These are phyloP conservation scores for Heliconius hortense DNA, from an alignment of 2,888 invertebrate species.

Conservation along the genomic window DNA sequence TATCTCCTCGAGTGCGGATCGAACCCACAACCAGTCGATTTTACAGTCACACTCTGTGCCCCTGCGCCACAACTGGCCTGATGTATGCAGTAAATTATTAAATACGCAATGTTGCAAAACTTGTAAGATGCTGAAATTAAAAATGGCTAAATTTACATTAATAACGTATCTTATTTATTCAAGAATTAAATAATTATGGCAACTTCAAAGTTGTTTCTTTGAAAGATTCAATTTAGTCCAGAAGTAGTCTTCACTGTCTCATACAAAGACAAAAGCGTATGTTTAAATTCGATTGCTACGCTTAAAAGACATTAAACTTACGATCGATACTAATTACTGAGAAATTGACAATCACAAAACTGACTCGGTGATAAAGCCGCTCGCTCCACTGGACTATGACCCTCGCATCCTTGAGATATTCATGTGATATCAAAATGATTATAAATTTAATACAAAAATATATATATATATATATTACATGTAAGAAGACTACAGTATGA, in stretches of 20 bases:
- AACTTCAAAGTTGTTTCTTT: neutral
- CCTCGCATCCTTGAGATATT: slow-evolving; percentile 47
- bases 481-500: slow-evolving; percentile 32
- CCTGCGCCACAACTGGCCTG: too few species aligned
- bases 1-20: too few species aligned
- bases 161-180: neutral
- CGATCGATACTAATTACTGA: slow-evolving; percentile 5
- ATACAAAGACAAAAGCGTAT: neutral
- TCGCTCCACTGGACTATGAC: slow-evolving; percentile 45
- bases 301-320: neutral
- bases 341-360: slow-evolving; percentile 16
- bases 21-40: too few species aligned
- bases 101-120: too few species aligned
- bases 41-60: too few species aligned
- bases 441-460: slow-evolving; percentile 39
- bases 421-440: slow-evolving; percentile 43
- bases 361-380: slow-evolving; percentile 23
- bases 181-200: neutral
- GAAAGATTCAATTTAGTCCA: neutral
- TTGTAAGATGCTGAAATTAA: too few species aligned
- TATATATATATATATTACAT: slow-evolving; percentile 48
- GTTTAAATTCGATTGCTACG: neutral
- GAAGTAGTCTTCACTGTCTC: neutral
- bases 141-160: neutral
- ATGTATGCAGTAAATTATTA: too few species aligned